phyloP scores from a whole-genome alignment of 92 coral and sea anemone species.

The Heliopora coerulea region DNA sequence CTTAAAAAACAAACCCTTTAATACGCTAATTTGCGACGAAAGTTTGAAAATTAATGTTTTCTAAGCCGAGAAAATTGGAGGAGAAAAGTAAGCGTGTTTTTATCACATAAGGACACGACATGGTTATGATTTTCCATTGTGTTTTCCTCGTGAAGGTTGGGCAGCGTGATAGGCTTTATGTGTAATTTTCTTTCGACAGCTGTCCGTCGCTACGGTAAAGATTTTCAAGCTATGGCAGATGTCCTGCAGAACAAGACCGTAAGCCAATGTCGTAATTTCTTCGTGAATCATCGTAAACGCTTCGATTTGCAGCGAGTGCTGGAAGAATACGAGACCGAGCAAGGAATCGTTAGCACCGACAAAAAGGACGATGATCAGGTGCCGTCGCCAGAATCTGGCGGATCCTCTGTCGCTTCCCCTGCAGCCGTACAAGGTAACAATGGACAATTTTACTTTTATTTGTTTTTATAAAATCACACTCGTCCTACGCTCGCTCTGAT shows the following conservation, averaged over 20 bases:
- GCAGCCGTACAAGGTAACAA: constrained; percentile 54
- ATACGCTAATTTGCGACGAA: too few species aligned
- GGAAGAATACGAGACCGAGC: constrained; percentile 96
- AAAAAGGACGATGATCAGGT: constrained; percentile 80
- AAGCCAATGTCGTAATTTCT: constrained; percentile 97
- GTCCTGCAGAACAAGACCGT: constrained; percentile 94
- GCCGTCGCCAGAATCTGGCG: constrained; percentile 77
- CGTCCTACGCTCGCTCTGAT: too few species aligned
- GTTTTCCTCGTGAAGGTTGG: too few species aligned
- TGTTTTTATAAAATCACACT: too few species aligned
- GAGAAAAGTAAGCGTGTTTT: too few species aligned
- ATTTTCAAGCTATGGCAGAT: constrained; percentile 99
- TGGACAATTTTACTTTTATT: too few species aligned
- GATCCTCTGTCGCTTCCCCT: constrained; percentile 62
- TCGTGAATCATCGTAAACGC: constrained; percentile 92
- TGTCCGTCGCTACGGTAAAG: constrained; percentile 96
- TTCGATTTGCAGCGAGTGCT: constrained; percentile 86
- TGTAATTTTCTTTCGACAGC: constrained; percentile 55
- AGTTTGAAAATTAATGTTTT: too few species aligned
- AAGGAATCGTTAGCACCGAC: constrained; percentile 95
- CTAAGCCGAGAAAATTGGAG: too few species aligned
- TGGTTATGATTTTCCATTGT: too few species aligned
- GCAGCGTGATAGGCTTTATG: neutral
- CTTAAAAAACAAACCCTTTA: too few species aligned
- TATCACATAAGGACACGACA: too few species aligned